A percentile compares a stretch with the other conserved stretches of the same genome.
phyloP scores from a whole-genome alignment of 2,797 vertebrate species.

The Molossus alvarezi region DNA sequence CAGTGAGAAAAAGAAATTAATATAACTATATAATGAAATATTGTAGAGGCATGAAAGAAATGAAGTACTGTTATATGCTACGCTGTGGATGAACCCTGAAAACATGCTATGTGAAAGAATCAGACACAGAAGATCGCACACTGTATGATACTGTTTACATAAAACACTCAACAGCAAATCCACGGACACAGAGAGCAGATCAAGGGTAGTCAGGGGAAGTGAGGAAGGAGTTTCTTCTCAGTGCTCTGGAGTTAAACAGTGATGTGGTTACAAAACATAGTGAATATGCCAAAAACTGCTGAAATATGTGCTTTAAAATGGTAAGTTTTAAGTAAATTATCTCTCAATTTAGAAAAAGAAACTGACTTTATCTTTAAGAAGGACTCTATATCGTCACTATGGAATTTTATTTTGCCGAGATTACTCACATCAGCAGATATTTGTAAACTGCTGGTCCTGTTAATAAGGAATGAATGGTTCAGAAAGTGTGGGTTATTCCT shows the following conservation, averaged over 20 bases:
- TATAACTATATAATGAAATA: background rate
- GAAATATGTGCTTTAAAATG: background rate
- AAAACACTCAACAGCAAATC: background rate
- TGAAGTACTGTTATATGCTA: background rate
- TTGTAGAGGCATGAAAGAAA: background rate
- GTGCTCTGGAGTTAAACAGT: background rate
- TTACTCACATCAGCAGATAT: background rate
- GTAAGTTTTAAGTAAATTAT: background rate
- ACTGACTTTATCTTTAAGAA: background rate
- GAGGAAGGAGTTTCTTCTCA: background rate
- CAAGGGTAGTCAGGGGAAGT: background rate
- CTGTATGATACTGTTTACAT: background rate
- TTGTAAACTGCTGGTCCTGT: background rate
- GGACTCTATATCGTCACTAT: background rate
- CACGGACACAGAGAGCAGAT: background rate
- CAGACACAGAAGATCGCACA: background rate
- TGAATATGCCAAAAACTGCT: background rate
- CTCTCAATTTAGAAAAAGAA: constrained; percentile 13
- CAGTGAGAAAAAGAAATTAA: background rate
- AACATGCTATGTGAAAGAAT: background rate
- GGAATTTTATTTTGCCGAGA: background rate
- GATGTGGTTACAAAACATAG: background rate
- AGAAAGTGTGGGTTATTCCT: background rate
- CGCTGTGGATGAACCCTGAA: background rate
- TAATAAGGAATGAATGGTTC: background rate